Percentiles rank a stretch among this genome's conserved stretches.
Conservation (phyloP, 2,113 vertebrate species). For the Phocoena phocoena region DNA sequence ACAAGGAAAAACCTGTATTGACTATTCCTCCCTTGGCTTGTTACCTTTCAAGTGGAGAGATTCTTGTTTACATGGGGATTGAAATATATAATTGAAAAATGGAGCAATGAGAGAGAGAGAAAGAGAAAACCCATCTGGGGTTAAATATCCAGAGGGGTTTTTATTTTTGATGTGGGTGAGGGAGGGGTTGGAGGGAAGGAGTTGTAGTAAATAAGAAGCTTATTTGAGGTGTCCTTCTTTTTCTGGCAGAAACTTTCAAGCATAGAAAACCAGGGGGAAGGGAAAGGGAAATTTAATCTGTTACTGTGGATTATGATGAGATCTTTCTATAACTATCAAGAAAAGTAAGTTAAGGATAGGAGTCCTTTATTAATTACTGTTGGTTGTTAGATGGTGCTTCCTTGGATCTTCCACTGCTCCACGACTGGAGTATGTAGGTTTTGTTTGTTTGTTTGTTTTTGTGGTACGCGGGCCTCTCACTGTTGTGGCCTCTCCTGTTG, state of each 20-base stretch:
- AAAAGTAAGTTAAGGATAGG: neutral
- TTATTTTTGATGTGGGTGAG: neutral
- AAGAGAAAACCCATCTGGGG: neutral
- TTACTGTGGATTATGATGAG: neutral
- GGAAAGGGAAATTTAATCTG: neutral
- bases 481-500: too few relatives aligned
- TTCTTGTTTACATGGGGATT: neutral
- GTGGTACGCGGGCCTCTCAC: too few relatives aligned
- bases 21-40: neutral
- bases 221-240: neutral
- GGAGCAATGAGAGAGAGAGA: neutral
- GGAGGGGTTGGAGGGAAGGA: neutral
- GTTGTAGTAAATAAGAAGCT: neutral
- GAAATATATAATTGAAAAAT: neutral
- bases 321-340: neutral
- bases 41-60: neutral
- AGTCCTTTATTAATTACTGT: neutral
- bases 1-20: neutral
- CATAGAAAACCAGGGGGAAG: neutral
- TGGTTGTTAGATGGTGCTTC: neutral
- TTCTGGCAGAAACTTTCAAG: neutral
- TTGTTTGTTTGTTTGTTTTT: neutral
- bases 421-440: neutral
- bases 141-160: neutral
- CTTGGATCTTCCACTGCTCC: neutral